phyloP scores from a whole-genome alignment of 1,140 invertebrate species.

The Atta cephalotes region DNA sequence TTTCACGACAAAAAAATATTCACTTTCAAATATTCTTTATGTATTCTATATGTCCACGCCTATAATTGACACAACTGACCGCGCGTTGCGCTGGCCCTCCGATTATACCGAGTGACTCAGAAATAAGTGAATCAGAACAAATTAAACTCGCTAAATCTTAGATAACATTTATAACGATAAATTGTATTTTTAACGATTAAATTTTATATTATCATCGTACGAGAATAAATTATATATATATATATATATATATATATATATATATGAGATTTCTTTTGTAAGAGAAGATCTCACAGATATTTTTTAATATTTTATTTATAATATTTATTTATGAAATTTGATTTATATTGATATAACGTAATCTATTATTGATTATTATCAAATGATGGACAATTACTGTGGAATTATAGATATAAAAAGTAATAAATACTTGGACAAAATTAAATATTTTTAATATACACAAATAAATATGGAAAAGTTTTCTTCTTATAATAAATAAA shows the following conservation, averaged over 20 bases:
- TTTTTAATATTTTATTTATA: no score
- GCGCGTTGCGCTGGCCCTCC: slow-evolving; percentile 14
- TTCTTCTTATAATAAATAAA: background rate
- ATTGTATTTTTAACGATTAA: no score
- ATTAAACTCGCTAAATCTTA: background rate
- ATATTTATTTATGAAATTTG: no score
- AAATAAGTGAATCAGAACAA: background rate
- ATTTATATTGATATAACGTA: no score
- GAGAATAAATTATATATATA: no score
- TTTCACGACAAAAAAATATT: background rate
- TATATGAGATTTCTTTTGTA: no score
- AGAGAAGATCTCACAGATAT: no score
- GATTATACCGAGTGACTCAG: slow-evolving; percentile 28
- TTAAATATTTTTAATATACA: background rate
- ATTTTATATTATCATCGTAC: no score
- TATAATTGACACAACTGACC: slow-evolving; percentile 65
- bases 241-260: no score
- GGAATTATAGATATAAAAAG: background rate
- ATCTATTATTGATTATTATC: no score
- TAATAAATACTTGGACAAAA: background rate
- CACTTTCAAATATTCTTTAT: slow-evolving; percentile 37
- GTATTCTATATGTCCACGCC: slow-evolving; percentile 62
- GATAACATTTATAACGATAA: background rate
- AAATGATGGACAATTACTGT: background rate
- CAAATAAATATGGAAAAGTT: background rate